phyloP scores from a whole-genome alignment of 2,113 vertebrate species.

The Zapus hudsonius region DNA sequence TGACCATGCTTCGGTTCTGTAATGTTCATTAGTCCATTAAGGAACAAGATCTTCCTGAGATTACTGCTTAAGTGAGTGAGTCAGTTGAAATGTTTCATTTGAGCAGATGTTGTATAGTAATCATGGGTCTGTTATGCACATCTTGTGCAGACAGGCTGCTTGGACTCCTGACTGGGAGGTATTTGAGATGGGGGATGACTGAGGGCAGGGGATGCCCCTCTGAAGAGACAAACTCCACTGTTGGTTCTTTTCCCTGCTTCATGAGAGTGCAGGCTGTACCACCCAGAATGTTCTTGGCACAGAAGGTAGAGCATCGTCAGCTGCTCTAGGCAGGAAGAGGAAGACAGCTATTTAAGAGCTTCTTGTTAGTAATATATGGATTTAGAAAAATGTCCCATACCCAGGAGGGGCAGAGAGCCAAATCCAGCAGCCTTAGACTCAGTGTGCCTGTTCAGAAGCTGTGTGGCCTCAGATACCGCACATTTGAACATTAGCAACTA shows the following conservation, averaged over 20 bases:
- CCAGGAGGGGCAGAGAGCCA: background rate
- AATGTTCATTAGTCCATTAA: background rate
- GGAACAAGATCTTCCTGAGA: background rate
- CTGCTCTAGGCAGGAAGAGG: constrained; percentile 18
- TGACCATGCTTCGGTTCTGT: background rate
- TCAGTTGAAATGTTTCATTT: constrained; percentile 1
- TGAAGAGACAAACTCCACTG: background rate
- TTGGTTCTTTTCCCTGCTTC: background rate
- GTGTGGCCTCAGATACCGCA: background rate
- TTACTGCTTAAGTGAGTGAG: background rate
- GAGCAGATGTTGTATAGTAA: background rate
- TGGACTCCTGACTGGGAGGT: background rate
- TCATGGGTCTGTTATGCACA: background rate
- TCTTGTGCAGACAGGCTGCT: background rate
- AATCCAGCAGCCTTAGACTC: background rate
- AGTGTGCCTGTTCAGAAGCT: background rate
- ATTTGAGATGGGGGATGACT: background rate
- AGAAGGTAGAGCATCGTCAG: background rate
- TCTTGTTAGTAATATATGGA: background rate
- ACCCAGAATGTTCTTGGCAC: background rate
- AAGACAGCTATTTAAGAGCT: background rate
- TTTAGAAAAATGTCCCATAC: background rate
- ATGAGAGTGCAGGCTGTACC: background rate
- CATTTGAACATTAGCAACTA: background rate
- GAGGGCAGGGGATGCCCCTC: background rate